phyloP scores from a whole-genome alignment of 2,797 vertebrate genomes.

The Anabas testudineus region DNA sequence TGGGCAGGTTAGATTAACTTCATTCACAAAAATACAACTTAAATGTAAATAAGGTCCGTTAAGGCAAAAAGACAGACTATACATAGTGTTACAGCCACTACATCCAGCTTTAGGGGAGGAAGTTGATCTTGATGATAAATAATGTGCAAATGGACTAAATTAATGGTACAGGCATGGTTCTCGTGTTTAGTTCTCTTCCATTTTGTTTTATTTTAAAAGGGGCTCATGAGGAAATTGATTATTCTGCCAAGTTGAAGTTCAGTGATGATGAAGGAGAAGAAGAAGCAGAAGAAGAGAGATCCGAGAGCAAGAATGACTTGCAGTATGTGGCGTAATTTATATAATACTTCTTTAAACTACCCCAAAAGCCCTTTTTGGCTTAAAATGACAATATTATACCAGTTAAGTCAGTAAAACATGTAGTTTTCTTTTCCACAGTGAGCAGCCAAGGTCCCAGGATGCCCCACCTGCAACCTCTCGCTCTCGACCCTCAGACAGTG shows the following conservation, averaged over 20 bases:
- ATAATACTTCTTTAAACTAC: neutral
- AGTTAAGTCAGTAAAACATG: neutral
- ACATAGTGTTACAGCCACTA: constrained; percentile 19
- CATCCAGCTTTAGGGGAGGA: neutral
- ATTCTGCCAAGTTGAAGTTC: constrained; percentile 96
- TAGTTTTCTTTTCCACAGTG: constrained; percentile 53
- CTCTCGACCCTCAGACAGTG: constrained; percentile 78
- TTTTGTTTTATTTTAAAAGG: constrained; percentile 74
- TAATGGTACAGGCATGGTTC: neutral
- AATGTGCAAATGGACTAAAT: constrained; percentile 13
- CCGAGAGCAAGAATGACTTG: constrained; percentile 79
- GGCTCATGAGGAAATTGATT: constrained; percentile 97
- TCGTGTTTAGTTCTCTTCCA: neutral
- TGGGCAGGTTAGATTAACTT: constrained; percentile 89
- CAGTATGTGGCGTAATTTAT: constrained; percentile 72
- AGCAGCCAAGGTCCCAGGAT: constrained; percentile 82
- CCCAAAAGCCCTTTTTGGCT: neutral
- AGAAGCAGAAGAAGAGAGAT: constrained; percentile 88
- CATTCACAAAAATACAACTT: neutral
- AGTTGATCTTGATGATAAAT: neutral
- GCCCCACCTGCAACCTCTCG: constrained; percentile 67
- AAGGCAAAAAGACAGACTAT: too few relatives aligned
- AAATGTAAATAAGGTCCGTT: neutral
- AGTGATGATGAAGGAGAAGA: constrained; percentile 95
- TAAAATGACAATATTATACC: neutral